phyloP scores from a whole-genome alignment of 1,140 invertebrate genomes.

The Bombus impatiens region DNA sequence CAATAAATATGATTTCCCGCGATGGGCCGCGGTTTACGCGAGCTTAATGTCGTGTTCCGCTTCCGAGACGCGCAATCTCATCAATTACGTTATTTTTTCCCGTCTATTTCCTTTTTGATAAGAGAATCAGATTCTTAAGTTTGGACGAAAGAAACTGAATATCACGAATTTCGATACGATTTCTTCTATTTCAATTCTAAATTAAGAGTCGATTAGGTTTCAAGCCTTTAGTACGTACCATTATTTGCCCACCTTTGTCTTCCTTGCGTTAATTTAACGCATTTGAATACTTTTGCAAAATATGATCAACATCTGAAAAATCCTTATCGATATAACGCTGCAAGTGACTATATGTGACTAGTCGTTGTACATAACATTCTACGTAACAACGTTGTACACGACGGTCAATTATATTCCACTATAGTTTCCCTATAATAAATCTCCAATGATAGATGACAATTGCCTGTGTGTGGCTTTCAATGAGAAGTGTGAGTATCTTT shows the following conservation, averaged over 20 bases:
- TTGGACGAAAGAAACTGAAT: too few species aligned
- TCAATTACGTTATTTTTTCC: constrained; percentile 6
- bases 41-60: background rate
- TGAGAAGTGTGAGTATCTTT: background rate
- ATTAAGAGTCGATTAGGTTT: too few species aligned
- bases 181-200: too few species aligned
- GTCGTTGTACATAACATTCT: too few species aligned
- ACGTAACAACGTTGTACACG: background rate
- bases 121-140: background rate
- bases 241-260: too few species aligned
- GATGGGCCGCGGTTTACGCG: constrained; percentile 19
- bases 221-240: too few species aligned
- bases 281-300: too few species aligned
- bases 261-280: too few species aligned
- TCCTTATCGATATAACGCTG: too few species aligned
- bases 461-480: background rate
- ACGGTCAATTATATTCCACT: background rate
- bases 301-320: too few species aligned
- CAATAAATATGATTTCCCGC: constrained; percentile 44
- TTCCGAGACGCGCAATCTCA: constrained; percentile 3
- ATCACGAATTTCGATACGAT: background rate
- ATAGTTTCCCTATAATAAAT: background rate
- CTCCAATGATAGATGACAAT: background rate
- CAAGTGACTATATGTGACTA: background rate
- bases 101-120: too few species aligned